phyloP scores from a whole-genome alignment of 2,113 vertebrate genomes.

The Sinocyclocheilus anshuiensis region DNA sequence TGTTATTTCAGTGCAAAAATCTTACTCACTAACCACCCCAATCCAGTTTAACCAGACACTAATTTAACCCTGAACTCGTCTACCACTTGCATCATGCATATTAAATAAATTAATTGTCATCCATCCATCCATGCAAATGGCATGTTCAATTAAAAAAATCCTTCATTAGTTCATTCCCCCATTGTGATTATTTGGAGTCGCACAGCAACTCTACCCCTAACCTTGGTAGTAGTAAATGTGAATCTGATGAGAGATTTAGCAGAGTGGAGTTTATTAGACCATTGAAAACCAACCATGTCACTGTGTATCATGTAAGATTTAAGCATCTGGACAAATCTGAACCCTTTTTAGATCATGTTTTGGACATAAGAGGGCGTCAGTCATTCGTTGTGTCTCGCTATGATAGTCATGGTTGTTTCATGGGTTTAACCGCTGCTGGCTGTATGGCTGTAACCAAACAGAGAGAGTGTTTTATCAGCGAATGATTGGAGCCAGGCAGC shows the following conservation, averaged over 20 bases:
- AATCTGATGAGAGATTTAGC: not conserved
- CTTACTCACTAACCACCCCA: not conserved
- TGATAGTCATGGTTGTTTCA: conserved; percentile 35
- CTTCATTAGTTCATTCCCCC: not conserved
- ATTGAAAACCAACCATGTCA: no score
- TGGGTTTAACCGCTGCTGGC: conserved; percentile 29
- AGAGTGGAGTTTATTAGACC: not conserved
- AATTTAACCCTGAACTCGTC: not conserved
- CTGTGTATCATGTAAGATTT: not conserved
- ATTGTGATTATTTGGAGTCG: not conserved
- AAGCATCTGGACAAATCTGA: conserved; percentile 22
- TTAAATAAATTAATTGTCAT: not conserved
- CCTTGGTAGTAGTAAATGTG: not conserved
- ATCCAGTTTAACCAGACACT: not conserved
- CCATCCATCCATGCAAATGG: not conserved
- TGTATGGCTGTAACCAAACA: conserved; percentile 36
- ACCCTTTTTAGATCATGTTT: not conserved
- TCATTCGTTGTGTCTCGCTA: conserved; percentile 17
- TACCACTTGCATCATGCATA: not conserved
- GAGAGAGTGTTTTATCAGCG: conserved; percentile 31
- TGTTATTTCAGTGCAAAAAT: not conserved
- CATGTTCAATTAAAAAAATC: not conserved
- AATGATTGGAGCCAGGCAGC: conserved; percentile 55
- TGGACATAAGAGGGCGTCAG: not conserved
- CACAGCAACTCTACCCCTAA: not conserved